Evolutionary conservation across 2,888 invertebrate genomes (phyloP).

Genomic region (Celastrina argiolus): DNA sequence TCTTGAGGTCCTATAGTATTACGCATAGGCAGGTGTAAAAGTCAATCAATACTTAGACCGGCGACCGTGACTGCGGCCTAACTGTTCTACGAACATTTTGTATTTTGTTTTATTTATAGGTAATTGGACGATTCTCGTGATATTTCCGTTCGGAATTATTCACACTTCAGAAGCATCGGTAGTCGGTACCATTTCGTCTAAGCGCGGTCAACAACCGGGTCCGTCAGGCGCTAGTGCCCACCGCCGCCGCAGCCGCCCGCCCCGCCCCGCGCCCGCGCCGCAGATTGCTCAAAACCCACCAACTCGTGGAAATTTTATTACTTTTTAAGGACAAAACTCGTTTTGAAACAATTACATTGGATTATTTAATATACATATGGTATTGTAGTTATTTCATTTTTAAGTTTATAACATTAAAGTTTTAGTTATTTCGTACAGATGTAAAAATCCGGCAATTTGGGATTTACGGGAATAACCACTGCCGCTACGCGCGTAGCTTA

Average conservation of each 20-base stretch:
- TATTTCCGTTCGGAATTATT: constrained; percentile 32
- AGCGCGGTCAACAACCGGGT: constrained; percentile 39
- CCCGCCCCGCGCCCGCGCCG: constrained; percentile 28
- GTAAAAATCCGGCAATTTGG: not conserved
- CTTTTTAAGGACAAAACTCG: constrained; percentile 17
- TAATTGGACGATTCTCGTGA: constrained; percentile 23
- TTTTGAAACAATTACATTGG: constrained; percentile 11
- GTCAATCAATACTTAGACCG: not conserved
- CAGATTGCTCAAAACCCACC: constrained; percentile 30
- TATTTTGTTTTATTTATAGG: constrained; percentile 9
- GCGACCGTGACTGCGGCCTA: not conserved
- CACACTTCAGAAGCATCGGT: constrained; percentile 32
- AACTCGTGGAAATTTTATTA: constrained; percentile 8
- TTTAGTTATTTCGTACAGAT: not conserved
- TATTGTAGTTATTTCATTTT: not conserved
- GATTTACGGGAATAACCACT: not conserved
- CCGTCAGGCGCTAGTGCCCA: constrained; percentile 37
- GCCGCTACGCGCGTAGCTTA: not conserved
- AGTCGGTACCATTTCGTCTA: constrained; percentile 28
- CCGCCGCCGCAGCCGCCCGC: constrained; percentile 31
- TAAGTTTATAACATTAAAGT: not conserved
- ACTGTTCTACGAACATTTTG: not conserved
- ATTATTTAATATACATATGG: not conserved
- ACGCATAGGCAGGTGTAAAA: not conserved
- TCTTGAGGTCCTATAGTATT: no score